Evolutionary conservation across 37 sponge, comb jelly and placozoan genomes (phyloP), one percentile per base, ranked within the genome.

Genomic region (Chondrilla cf. caribensis): DNA sequence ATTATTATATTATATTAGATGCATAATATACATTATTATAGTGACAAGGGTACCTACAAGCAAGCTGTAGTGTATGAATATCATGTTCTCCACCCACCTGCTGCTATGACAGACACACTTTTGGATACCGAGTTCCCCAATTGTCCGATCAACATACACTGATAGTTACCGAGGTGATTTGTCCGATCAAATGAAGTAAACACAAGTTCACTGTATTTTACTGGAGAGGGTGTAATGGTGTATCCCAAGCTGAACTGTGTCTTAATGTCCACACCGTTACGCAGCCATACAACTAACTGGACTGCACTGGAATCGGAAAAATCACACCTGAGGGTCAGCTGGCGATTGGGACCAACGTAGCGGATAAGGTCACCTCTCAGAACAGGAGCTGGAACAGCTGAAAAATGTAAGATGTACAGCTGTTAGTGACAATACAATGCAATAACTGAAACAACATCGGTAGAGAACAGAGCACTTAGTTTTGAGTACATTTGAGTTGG

Each of bases 91-190:
- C n/a, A 73, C 76, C 8, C 18, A 73, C 76, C 42, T 73, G 76
- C 76, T 36, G 19, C 19, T 25, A 42, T 19, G 2, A 73, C 76
- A 73, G 11, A 4, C 1, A 73, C 76, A 11, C 44, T 73, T 37
- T 11, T 73, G 42, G 76, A 43, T n/a, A 73, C n/a, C n/a, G 40
- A 37, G 44, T 73, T 39, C 44, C 76, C 76, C 14, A 73, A 37
- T 4, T 36, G 41, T 21, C 76, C 76, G 11, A 3, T 22, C 41
- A 43, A 0, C 22, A 15, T 22, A 39, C 76, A 73, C 76, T 73
- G 76, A 25, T 73, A 73, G 76, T 22, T 4, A 21, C 76, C 76
- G 15, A 3, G 0, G 24, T 73, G 76, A 6, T 2, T 22, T 38
- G 38, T 24, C 18, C 25, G 24, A 25, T 73, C 43, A 40, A 73